Conservation (phyloP, 2,797 vertebrate species). For the Holocentrus rufus region DNA sequence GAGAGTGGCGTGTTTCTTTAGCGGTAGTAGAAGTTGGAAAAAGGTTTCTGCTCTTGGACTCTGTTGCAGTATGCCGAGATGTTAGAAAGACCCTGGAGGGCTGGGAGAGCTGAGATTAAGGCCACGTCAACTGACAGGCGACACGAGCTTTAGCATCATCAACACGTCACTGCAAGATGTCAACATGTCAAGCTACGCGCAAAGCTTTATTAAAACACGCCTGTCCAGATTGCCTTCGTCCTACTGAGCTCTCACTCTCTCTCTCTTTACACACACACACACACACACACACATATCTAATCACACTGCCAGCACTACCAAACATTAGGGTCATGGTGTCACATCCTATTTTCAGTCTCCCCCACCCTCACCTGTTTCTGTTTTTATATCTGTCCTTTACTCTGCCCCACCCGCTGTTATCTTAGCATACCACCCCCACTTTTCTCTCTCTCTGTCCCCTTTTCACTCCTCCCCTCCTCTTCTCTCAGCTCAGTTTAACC, state of each 20-base stretch:
- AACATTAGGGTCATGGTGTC: conserved; percentile 39
- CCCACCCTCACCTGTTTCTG: conserved; percentile 15
- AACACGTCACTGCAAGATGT: conserved; percentile 65
- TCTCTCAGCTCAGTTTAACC: not conserved
- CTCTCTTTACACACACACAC: conserved; percentile 1
- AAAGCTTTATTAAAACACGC: conserved; percentile 67
- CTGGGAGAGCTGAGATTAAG: conserved; percentile 65
- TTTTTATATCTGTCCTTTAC: conserved; percentile 2
- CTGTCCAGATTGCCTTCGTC: conserved; percentile 37
- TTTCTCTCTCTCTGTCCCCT: conserved; percentile 1
- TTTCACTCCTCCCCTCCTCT: conserved; percentile 2
- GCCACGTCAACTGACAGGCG: conserved; percentile 62
- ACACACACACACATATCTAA: conserved; percentile 6
- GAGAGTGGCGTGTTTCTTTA: conserved; percentile 4
- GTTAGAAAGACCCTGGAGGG: conserved; percentile 46
- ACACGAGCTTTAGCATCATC: conserved; percentile 64
- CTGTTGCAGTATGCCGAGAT: conserved; percentile 53
- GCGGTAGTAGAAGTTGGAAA: too few relatives aligned
- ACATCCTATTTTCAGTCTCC: conserved; percentile 17
- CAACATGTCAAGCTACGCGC: conserved; percentile 53
- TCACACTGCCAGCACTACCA: conserved; percentile 31
- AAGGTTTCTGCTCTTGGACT: conserved; percentile 13
- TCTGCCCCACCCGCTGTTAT: not conserved
- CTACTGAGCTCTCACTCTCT: conserved; percentile 29
- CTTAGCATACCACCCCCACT: too few relatives aligned